Evolutionary conservation across 2,797 vertebrate species (phyloP).

Genomic region (Mormyrus hasselquistii): DNA sequence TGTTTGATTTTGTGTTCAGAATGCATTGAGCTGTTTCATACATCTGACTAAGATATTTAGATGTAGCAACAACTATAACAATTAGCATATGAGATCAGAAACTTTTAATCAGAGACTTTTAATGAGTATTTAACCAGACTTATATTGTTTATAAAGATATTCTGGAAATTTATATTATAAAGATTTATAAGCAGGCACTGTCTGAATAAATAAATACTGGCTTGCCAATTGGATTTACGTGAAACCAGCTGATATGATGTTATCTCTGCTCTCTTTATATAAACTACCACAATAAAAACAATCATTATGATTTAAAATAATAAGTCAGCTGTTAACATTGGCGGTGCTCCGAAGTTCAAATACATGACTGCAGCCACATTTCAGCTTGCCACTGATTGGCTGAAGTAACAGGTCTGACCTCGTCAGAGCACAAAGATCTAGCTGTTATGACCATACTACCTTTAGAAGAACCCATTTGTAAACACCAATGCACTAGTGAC

Average conservation of each 20-base stretch:
- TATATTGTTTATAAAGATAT: slow-evolving; percentile 47
- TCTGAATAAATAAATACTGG: slow-evolving; percentile 38
- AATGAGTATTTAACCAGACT: slow-evolving; percentile 53
- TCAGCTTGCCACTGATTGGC: neutral
- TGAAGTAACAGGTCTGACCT: neutral
- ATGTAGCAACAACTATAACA: slow-evolving; percentile 37
- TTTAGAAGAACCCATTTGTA: slow-evolving; percentile 15
- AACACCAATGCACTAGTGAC: slow-evolving; percentile 39
- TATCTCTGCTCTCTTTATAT: neutral
- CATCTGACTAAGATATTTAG: slow-evolving; percentile 18
- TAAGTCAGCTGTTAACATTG: neutral
- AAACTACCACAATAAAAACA: neutral
- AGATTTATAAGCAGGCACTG: slow-evolving; percentile 43
- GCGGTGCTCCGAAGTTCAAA: neutral
- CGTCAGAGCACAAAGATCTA: slow-evolving; percentile 8
- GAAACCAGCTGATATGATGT: neutral
- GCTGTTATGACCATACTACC: neutral
- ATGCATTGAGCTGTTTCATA: neutral
- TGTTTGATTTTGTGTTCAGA: neutral
- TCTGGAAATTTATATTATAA: slow-evolving; percentile 43
- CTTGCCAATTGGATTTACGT: slow-evolving; percentile 16
- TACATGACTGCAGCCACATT: neutral
- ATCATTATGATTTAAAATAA: neutral
- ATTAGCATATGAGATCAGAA: slow-evolving; percentile 37
- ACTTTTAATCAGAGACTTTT: slow-evolving; percentile 40